phyloP scores from a whole-genome alignment of 2,113 vertebrate species.

The Anolis sagrei region DNA sequence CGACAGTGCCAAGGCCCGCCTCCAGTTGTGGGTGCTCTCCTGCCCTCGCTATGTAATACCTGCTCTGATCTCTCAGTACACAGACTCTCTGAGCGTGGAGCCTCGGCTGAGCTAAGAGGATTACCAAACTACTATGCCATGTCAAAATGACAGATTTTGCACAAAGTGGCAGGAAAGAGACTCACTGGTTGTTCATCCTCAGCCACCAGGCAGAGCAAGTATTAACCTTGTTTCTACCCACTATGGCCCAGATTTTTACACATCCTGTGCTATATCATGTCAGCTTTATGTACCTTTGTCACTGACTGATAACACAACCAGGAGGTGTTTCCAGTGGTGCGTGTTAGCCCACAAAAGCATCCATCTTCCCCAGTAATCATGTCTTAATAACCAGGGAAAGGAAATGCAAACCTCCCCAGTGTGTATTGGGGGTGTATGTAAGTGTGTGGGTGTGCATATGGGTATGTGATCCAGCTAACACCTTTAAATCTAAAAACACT shows the following conservation, averaged over 20 bases:
- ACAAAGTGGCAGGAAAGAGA: neutral
- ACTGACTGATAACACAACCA: neutral
- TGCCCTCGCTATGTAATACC: neutral
- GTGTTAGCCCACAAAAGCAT: neutral
- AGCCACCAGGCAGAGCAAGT: neutral
- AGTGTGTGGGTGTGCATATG: neutral
- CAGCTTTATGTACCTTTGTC: neutral
- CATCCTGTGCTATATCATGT: rapidly evolving
- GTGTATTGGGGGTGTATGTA: neutral
- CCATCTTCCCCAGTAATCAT: neutral
- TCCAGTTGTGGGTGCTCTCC: neutral
- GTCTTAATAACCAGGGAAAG: neutral
- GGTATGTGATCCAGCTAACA: neutral
- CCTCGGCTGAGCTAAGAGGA: conserved; percentile 60
- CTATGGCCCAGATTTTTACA: rapidly evolving
- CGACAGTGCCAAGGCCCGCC: neutral
- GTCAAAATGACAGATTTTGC: rapidly evolving
- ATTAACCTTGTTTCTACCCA: neutral
- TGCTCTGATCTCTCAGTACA: conserved; percentile 9
- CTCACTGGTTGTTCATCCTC: neutral
- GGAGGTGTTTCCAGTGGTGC: neutral
- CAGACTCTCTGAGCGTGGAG: rapidly evolving
- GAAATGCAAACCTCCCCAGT: neutral
- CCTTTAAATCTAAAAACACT: neutral
- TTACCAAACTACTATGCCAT: conserved; percentile 34